Conservation (phyloP, 1,140 invertebrate genomes). For the Calliphora vicina region DNA sequence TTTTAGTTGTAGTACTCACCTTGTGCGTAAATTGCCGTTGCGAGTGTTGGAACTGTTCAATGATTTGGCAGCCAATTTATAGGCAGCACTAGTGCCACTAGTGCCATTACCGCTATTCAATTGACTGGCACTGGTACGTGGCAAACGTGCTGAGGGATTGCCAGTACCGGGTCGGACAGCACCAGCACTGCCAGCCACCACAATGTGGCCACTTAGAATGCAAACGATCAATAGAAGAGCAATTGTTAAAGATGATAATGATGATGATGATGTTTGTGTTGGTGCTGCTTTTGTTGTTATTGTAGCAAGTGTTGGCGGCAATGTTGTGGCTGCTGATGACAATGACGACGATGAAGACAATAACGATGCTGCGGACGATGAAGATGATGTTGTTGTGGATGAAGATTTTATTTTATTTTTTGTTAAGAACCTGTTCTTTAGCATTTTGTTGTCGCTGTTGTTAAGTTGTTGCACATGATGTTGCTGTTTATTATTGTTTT, state of each 20-base stretch:
- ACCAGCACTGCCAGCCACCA: conserved; percentile 23
- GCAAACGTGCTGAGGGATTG: conserved; percentile 44
- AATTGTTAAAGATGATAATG: conserved; percentile 11
- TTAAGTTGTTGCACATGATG: conserved; percentile 13
- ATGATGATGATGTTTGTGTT: neutral
- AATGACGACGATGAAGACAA: conserved; percentile 13
- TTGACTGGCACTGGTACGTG: conserved; percentile 48
- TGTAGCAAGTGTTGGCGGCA: neutral
- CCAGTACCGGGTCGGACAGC: conserved; percentile 43
- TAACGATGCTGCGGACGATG: neutral
- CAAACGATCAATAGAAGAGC: conserved; percentile 37
- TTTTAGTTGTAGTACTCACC: conserved; percentile 39
- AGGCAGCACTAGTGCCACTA: conserved; percentile 36
- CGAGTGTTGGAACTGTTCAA: conserved; percentile 39
- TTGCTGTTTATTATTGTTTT: conserved; percentile 31
- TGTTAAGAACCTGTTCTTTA: conserved; percentile 37
- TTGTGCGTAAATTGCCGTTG: conserved; percentile 46
- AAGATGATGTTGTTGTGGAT: conserved; percentile 2
- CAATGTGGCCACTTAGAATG: conserved; percentile 27
- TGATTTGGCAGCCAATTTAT: conserved; percentile 40
- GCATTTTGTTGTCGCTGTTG: neutral
- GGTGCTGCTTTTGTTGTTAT: neutral
- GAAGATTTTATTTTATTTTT: conserved; percentile 19
- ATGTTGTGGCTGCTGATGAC: neutral
- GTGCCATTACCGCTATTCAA: conserved; percentile 42